Conservation (phyloP, 2,888 invertebrate species). For the Pachydiplax longipennis region DNA sequence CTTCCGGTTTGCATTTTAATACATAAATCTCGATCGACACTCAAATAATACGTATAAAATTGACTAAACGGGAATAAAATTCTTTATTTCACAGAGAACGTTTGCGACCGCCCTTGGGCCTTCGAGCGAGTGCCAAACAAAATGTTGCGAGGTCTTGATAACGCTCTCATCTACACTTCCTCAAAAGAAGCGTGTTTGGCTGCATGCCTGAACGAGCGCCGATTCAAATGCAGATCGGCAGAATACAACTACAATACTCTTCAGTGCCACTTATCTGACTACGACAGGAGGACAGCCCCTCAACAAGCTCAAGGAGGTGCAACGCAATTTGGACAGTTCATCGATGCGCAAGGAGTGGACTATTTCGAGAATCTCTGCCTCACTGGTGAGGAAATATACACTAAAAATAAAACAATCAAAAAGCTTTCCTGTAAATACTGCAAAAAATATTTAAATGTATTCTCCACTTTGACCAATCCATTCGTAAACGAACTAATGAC, state of each 20-base stretch:
- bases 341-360: constrained; percentile 83
- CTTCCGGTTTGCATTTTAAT: too few species aligned
- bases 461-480: too few species aligned
- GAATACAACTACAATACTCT: constrained; percentile 94
- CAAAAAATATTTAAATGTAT: too few species aligned
- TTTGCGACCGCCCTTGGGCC: constrained; percentile 90
- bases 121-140: constrained; percentile 94
- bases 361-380: constrained; percentile 92
- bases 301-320: constrained; percentile 72
- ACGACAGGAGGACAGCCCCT: constrained; percentile 85
- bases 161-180: constrained; percentile 90
- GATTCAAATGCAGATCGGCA: constrained; percentile 89
- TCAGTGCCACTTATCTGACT: constrained; percentile 89
- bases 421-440: too few species aligned
- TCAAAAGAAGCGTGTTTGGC: constrained; percentile 94
- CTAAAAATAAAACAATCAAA: background rate
- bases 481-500: too few species aligned
- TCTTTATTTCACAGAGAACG: constrained; percentile 71
- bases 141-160: constrained; percentile 88
- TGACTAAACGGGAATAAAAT: background rate
- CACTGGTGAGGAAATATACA: constrained; percentile 66
- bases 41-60: too few species aligned
- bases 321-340: constrained; percentile 87
- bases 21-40: too few species aligned
- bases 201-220: constrained; percentile 91